A percentile compares a stretch with the other conserved stretches of the same genome.
Conservation (phyloP, 2,113 vertebrate species). For the Saccopteryx bilineata region DNA sequence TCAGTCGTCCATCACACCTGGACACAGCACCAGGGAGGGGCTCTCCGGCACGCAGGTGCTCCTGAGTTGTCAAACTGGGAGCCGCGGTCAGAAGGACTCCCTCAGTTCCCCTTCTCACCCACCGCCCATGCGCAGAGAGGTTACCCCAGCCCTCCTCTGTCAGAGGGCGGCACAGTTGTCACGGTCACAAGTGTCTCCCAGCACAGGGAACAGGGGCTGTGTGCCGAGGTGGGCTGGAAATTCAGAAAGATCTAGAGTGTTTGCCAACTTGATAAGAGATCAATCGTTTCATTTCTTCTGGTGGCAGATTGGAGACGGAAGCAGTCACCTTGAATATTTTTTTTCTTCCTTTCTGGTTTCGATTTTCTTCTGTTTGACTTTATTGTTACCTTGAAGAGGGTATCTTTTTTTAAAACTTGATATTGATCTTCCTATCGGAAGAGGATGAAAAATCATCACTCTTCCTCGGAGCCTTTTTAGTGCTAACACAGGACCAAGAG, state of each 20-base stretch:
- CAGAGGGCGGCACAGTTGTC: not conserved
- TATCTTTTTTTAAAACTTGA: not conserved
- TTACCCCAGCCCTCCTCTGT: too few relatives aligned
- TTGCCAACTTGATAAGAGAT: not conserved
- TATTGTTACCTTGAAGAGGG: not conserved
- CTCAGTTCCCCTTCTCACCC: not conserved
- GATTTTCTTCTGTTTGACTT: not conserved
- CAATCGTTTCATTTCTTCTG: not conserved
- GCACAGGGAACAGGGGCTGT: not conserved
- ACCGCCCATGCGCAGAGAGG: not conserved
- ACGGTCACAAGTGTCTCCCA: too few relatives aligned
- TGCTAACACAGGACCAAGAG: rapidly evolving
- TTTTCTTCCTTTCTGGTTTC: not conserved
- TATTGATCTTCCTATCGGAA: not conserved
- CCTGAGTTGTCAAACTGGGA: conserved; percentile 54
- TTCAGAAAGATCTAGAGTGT: not conserved
- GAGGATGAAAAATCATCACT: not conserved
- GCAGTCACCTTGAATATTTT: not conserved
- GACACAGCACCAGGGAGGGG: conserved; percentile 27
- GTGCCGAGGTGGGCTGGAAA: not conserved
- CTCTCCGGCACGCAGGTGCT: conserved; percentile 5
- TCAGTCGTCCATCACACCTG: conserved; percentile 77
- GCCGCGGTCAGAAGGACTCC: not conserved
- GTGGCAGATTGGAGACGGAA: not conserved
- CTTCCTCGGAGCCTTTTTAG: not conserved